Percentiles rank a stretch among this genome's conserved stretches.
Conservation (phyloP, 64 coral and sea anemone genomes). For the Platygyra sinensis region DNA sequence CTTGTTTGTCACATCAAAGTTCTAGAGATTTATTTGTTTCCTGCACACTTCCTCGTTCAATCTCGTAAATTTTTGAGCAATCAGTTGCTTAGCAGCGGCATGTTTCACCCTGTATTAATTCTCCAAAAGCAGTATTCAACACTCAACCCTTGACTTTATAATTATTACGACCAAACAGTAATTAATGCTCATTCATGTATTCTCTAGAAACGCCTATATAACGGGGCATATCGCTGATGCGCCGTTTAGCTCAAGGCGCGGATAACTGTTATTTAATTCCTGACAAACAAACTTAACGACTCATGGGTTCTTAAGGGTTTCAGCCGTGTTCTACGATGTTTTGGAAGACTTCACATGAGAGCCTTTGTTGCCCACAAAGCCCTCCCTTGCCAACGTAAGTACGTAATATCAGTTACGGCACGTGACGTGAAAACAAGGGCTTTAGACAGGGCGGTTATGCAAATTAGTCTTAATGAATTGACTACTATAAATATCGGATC, state of each 20-base stretch:
- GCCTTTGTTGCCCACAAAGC: not conserved
- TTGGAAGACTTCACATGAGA: not conserved
- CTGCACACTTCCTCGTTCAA: not conserved
- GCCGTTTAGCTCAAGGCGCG: too few species aligned
- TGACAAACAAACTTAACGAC: not conserved
- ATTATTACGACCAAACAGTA: too few species aligned
- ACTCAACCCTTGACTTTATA: not conserved
- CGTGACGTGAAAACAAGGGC: not conserved
- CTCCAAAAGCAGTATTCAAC: not conserved
- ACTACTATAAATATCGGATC: slow-evolving; percentile 16
- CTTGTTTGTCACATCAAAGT: too few species aligned
- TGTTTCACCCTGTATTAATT: not conserved
- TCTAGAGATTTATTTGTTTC: too few species aligned
- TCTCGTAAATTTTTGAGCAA: not conserved
- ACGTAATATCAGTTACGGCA: slow-evolving; percentile 23
- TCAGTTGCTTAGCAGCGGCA: not conserved
- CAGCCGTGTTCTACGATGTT: not conserved
- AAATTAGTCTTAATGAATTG: slow-evolving; percentile 23
- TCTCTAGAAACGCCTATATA: too few species aligned
- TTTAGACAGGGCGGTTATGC: slow-evolving; percentile 22
- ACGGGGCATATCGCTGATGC: too few species aligned
- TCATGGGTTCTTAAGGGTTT: not conserved
- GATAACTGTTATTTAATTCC: not conserved
- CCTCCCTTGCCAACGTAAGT: not conserved
- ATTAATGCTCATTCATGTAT: too few species aligned